These are phyloP conservation scores for Falco peregrinus DNA, from an alignment of 2,797 vertebrate species.

Conservation along the genomic window DNA sequence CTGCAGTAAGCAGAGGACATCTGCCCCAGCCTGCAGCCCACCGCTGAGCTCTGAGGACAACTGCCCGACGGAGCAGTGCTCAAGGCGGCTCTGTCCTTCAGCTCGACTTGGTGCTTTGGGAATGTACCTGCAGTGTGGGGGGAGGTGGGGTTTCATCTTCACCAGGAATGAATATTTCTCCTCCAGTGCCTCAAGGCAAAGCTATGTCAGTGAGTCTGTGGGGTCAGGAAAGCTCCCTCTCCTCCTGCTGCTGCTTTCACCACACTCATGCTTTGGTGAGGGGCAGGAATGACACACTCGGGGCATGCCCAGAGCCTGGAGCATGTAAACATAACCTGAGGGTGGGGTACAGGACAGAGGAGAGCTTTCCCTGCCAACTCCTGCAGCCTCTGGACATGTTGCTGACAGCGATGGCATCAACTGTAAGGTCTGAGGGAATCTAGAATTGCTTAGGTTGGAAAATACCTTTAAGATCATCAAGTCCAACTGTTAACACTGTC, in stretches of 20 bases:
- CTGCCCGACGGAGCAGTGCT: neutral
- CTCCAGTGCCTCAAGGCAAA: neutral
- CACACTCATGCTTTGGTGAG: neutral
- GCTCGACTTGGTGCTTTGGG: neutral
- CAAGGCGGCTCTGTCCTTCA: neutral
- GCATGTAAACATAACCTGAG: neutral
- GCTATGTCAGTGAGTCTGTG: neutral
- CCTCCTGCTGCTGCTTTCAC: neutral
- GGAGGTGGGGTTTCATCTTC: neutral
- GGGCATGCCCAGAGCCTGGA: neutral
- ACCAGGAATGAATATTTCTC: neutral
- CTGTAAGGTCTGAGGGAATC: neutral
- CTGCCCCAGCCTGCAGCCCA: neutral
- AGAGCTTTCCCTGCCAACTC: neutral
- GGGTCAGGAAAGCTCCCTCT: neutral
- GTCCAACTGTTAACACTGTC: no score
- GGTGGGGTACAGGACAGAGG: neutral
- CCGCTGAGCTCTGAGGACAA: neutral
- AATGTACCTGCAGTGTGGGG: neutral
- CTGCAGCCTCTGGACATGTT: neutral
- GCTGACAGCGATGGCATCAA: accelerated
- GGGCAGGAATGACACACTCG: neutral
- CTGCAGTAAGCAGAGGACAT: neutral
- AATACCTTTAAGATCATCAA: neutral
- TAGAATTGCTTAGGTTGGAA: neutral